Percentiles rank a stretch among this genome's conserved stretches.
Evolutionary conservation across 2,797 vertebrate species (phyloP).

Genomic region (Myotis planiceps): DNA sequence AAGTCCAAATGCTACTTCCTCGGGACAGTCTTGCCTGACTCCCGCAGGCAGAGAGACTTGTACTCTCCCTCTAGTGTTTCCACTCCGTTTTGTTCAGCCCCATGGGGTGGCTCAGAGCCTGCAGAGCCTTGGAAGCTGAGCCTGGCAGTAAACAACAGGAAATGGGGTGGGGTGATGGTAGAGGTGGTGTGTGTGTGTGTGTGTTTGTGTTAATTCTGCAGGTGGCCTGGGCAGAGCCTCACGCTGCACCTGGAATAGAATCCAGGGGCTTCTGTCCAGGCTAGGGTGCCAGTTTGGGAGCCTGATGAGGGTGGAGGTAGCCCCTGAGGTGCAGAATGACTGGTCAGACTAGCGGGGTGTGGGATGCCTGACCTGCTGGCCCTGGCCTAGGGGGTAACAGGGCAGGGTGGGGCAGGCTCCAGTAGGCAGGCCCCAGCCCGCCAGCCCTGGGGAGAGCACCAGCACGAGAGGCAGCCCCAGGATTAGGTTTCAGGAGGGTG

Average conservation of each 20-base stretch:
- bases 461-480: slow-evolving; percentile 32
- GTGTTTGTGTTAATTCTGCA: neutral
- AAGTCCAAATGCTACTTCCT: neutral
- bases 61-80: neutral
- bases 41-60: neutral
- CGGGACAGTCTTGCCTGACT: neutral
- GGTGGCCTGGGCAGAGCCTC: neutral
- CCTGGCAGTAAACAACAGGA: slow-evolving; percentile 67
- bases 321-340: slow-evolving; percentile 3
- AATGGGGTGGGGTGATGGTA: slow-evolving; percentile 22
- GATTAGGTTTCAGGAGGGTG: slow-evolving; percentile 78
- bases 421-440: slow-evolving; percentile 68
- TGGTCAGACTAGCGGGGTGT: slow-evolving; percentile 24
- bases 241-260: neutral
- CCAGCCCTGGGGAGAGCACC: neutral
- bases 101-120: neutral
- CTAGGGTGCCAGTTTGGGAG: neutral
- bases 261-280: neutral
- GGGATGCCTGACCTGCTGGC: slow-evolving; percentile 50
- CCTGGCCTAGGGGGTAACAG: slow-evolving; percentile 51
- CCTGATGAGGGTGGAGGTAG: neutral
- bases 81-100: neutral
- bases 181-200: neutral
- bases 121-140: slow-evolving; percentile 39
- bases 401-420: slow-evolving; percentile 56